Evolutionary conservation across 2,888 invertebrate genomes (phyloP).

Genomic region (Homarus gammarus): DNA sequence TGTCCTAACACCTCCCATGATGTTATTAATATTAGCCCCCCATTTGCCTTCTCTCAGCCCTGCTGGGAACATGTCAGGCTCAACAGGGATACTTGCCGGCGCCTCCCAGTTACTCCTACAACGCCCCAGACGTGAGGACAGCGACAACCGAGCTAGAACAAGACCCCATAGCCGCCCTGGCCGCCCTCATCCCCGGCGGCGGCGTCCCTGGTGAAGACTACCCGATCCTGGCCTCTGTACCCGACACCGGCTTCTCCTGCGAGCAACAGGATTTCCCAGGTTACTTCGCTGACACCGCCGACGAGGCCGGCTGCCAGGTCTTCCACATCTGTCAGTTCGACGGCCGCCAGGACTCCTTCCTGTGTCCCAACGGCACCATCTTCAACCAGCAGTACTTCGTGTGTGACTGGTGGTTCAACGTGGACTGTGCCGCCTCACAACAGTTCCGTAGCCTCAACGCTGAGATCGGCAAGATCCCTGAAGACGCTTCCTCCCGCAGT

Average conservation of each 20-base stretch:
- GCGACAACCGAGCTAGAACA: background rate
- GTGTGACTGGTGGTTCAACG: slow-evolving; percentile 73
- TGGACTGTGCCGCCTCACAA: slow-evolving; percentile 41
- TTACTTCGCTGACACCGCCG: slow-evolving; percentile 68
- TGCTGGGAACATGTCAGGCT: background rate
- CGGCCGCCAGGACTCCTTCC: slow-evolving; percentile 52
- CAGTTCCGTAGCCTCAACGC: slow-evolving; percentile 33
- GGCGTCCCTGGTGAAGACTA: slow-evolving; percentile 34
- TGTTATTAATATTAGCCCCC: no score
- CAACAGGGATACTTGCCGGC: background rate
- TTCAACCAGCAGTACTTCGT: slow-evolving; percentile 71
- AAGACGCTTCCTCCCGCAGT: slow-evolving; percentile 1
- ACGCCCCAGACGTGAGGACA: slow-evolving; percentile 1
- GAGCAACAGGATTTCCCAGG: slow-evolving; percentile 46
- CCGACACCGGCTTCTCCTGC: slow-evolving; percentile 44
- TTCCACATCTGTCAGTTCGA: slow-evolving; percentile 72
- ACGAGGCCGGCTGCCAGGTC: slow-evolving; percentile 63
- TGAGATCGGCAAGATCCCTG: slow-evolving; percentile 22
- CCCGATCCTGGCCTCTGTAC: slow-evolving; percentile 34
- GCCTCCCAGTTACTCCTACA: slow-evolving; percentile 8
- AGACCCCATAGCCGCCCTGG: slow-evolving; percentile 26
- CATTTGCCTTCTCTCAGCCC: background rate
- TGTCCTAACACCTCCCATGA: no score
- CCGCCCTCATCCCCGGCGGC: slow-evolving; percentile 1
- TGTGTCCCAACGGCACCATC: slow-evolving; percentile 70